Base-by-base conservation (phyloP, 2,797 vertebrate genomes). In the Todus mexicanus region DNA sequence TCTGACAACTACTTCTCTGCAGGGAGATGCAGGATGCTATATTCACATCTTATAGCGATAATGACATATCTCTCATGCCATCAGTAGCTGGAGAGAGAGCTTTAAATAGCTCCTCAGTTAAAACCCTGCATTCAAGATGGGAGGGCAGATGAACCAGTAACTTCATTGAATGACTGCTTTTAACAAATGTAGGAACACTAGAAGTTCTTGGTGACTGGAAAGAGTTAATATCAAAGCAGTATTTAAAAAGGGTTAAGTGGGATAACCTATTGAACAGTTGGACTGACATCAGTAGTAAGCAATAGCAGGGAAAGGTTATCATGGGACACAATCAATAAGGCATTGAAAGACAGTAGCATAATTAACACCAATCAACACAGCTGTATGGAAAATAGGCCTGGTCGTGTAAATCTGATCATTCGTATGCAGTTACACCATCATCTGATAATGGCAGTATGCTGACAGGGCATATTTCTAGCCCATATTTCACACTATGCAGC, bases 341-440 rank as follows among this genome's bases (percentile, higher is more conserved):
- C 85, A 91, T 19, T 96, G 92, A 95, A 92, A 93, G 70, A 66
- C 84, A 69, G 85, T 33, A 72, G 65, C 59, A 59, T 85, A 92
- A 94, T 96, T 94, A 96, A 87, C 82, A 89, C 70, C 87, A 91
- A 86, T 92, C 94, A 96, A 65, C 96, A 91, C 87, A 95, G 94
- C 73, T 92, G 92, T 70, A 92, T 63, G 77, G 73, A 92, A 95
- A 92, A 81, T 40, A 93, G 80, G 87, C 51, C 77, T 94, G 79
- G 87, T 35, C 92, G 91, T 89, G 73, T 86, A 95, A 96, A 88
- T 91, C 87, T 12, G 4, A 88, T 94, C 59, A 87, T 94, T 91
- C 95, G 65, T 75, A 94, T 85, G 89, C 92, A 72, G 59, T 92
- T 95, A 83, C 76, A 84, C 74, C 87, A 89, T 61, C 86, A 87